Conservation (phyloP, 2,797 vertebrate species). For the Sebastes matsubarae region DNA sequence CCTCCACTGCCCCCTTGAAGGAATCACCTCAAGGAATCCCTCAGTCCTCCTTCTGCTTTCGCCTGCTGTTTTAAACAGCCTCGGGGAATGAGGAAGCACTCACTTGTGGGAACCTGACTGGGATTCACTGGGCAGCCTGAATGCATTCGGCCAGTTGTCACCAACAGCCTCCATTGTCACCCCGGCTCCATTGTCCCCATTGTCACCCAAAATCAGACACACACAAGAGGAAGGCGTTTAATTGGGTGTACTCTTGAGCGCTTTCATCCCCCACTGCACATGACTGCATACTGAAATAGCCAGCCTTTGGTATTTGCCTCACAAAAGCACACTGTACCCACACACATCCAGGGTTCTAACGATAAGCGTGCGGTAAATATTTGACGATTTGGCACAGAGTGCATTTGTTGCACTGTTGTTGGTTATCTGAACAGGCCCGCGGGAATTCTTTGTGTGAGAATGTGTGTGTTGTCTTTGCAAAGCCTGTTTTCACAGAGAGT, state of each 20-base stretch:
- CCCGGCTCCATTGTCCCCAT: slow-evolving; percentile 71
- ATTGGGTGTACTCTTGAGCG: slow-evolving; percentile 80
- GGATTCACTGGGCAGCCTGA: slow-evolving; percentile 74
- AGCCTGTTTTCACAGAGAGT: slow-evolving; percentile 72
- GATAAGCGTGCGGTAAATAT: slow-evolving; percentile 78
- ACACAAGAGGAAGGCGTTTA: slow-evolving; percentile 82
- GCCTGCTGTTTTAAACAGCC: slow-evolving; percentile 49
- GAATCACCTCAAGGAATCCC: slow-evolving; percentile 15
- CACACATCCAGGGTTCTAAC: slow-evolving; percentile 53
- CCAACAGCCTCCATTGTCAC: slow-evolving; percentile 77
- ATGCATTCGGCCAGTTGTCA: slow-evolving; percentile 73
- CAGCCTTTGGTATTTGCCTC: slow-evolving; percentile 48
- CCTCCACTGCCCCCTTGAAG: neutral
- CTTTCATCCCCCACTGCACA: slow-evolving; percentile 76
- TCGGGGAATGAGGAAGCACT: slow-evolving; percentile 66
- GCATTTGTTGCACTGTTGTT: slow-evolving; percentile 52
- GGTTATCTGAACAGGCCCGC: slow-evolving; percentile 60
- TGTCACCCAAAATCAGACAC: slow-evolving; percentile 80
- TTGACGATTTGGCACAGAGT: slow-evolving; percentile 63
- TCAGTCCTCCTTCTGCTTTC: neutral
- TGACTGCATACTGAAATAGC: slow-evolving; percentile 64
- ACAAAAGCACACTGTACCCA: slow-evolving; percentile 67
- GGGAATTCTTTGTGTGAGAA: slow-evolving; percentile 73
- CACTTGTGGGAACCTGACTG: slow-evolving; percentile 79
- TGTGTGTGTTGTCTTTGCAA: slow-evolving; percentile 74